Evolutionary conservation across 2,797 vertebrate species (phyloP).

Genomic region (Graptemys geographica): DNA sequence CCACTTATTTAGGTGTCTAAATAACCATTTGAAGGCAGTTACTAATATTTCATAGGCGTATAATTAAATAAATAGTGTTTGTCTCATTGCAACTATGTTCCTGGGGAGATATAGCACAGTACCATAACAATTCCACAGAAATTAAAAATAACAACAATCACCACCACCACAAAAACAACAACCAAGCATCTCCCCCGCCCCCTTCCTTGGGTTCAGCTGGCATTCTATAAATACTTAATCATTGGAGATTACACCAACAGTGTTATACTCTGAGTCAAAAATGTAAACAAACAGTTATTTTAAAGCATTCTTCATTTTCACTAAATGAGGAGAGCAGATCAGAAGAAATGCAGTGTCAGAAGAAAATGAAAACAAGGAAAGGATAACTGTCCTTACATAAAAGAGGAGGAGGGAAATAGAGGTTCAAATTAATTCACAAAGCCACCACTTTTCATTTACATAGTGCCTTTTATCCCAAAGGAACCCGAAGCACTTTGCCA

Average conservation of each 20-base stretch:
- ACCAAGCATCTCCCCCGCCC: background rate
- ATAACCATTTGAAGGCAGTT: background rate
- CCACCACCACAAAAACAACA: background rate
- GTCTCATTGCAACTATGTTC: background rate
- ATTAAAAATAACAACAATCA: background rate
- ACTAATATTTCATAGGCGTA: background rate
- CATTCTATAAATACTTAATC: slow-evolving; percentile 38
- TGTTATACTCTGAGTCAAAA: slow-evolving; percentile 48
- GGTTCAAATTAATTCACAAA: background rate
- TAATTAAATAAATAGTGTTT: background rate
- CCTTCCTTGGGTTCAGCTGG: background rate
- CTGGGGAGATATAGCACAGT: background rate
- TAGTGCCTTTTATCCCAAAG: background rate
- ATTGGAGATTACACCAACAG: slow-evolving; percentile 27
- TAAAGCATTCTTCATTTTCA: slow-evolving; percentile 7
- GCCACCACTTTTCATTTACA: slow-evolving; percentile 8
- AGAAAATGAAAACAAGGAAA: background rate
- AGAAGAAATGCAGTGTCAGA: background rate
- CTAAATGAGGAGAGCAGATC: slow-evolving; percentile 41
- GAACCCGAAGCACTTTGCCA: background rate
- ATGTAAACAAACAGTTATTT: background rate
- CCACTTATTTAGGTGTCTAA: background rate
- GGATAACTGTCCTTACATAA: background rate
- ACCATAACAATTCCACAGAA: background rate
- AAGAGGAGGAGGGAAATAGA: background rate